These are phyloP conservation scores for Drosophila nannoptera DNA, from an alignment of 1,140 invertebrate species.

Conservation along the genomic window DNA sequence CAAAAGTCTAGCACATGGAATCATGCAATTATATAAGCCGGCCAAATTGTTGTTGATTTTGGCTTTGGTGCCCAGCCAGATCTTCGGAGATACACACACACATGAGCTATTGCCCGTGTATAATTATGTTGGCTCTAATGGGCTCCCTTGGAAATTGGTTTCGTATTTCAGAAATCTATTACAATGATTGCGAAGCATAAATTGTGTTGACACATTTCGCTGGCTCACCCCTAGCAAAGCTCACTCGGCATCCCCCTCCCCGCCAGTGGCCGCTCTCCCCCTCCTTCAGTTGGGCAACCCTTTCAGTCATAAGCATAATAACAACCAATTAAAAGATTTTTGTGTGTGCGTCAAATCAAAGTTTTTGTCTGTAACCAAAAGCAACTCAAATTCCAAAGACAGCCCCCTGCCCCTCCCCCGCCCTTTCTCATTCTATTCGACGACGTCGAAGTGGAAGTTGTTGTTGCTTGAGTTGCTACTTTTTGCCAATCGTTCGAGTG, in stretches of 20 bases:
- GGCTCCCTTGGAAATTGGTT: conserved; percentile 39
- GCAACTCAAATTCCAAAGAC: conserved; percentile 53
- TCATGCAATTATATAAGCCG: not conserved
- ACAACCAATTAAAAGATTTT: conserved; percentile 75
- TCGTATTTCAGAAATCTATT: conserved; percentile 20
- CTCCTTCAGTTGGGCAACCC: conserved; percentile 49
- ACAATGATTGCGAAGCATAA: conserved; percentile 30
- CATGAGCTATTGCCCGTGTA: not conserved
- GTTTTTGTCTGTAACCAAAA: conserved; percentile 56
- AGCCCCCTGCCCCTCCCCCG: not conserved
- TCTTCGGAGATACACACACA: too few relatives aligned
- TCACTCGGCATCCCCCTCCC: not conserved
- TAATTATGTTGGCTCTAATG: conserved; percentile 11
- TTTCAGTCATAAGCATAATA: conserved; percentile 53
- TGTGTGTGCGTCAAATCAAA: conserved; percentile 46
- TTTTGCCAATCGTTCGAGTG: conserved; percentile 76
- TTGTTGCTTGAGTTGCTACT: conserved; percentile 49
- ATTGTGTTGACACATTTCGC: conserved; percentile 13
- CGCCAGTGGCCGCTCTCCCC: too few relatives aligned
- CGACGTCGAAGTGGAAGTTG: conserved; percentile 19
- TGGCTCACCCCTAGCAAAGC: conserved; percentile 41
- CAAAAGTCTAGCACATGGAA: not conserved
- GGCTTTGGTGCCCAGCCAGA: too few relatives aligned
- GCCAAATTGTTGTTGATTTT: too few relatives aligned
- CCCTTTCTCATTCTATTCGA: not conserved